phyloP scores from a whole-genome alignment of 2,888 invertebrate genomes.

The Callinectes sapidus region DNA sequence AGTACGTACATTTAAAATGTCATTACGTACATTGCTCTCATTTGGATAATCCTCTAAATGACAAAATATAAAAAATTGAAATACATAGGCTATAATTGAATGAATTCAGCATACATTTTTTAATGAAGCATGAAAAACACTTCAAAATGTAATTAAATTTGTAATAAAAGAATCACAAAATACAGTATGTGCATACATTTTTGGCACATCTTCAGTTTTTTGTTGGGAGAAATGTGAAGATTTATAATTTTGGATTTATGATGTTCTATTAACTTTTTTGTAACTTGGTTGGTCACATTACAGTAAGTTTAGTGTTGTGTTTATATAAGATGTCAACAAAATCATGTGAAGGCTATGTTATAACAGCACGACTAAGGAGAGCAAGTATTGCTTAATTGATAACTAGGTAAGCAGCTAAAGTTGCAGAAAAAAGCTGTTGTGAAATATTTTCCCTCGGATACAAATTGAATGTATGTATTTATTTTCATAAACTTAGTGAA shows the following conservation, averaged over 20 bases:
- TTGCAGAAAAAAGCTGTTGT: background rate
- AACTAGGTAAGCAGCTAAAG: slow-evolving; percentile 9
- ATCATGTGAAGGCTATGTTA: background rate
- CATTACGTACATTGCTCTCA: background rate
- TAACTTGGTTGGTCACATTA: background rate
- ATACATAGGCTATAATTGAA: background rate
- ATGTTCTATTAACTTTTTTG: background rate
- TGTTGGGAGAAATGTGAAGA: background rate
- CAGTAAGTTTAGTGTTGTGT: background rate
- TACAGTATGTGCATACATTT: background rate
- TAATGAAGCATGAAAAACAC: background rate
- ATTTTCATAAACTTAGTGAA: background rate
- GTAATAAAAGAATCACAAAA: background rate
- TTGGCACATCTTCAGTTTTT: background rate
- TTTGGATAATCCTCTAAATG: background rate
- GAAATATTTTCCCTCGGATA: background rate
- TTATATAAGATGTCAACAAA: background rate
- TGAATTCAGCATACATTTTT: background rate
- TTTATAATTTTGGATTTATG: background rate
- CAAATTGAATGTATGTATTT: background rate
- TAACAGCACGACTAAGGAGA: background rate
- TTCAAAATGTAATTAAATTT: background rate
- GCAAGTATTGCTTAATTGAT: background rate
- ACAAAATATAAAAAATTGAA: background rate
- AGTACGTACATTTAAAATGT: background rate